A percentile compares a stretch with the other conserved stretches of the same genome.
phyloP scores from a whole-genome alignment of 2,113 vertebrate species.

The Proteles cristata region DNA sequence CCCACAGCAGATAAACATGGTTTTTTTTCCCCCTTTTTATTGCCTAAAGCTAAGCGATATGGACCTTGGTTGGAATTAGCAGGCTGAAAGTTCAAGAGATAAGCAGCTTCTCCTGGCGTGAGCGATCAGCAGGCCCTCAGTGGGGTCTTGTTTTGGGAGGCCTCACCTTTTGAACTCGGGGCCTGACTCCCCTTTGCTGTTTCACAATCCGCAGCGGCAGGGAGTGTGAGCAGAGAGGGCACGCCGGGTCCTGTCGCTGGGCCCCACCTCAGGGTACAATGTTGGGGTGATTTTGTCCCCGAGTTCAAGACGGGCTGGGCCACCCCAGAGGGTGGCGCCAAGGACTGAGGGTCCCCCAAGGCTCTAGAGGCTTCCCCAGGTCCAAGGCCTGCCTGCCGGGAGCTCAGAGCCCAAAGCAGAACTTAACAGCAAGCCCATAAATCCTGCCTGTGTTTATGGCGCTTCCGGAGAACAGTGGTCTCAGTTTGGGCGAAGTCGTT shows the following conservation, averaged over 20 bases:
- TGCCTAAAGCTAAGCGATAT: conserved; percentile 65
- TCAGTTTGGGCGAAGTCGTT: not conserved
- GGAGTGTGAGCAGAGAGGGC: not conserved
- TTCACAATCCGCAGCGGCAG: not conserved
- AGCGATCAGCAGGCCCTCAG: not conserved
- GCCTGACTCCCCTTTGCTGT: not conserved
- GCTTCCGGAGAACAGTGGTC: not conserved
- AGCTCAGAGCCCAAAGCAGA: not conserved
- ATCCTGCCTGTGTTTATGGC: not conserved
- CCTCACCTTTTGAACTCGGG: conserved; percentile 69
- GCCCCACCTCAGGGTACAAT: too few species aligned
- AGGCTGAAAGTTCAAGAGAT: conserved; percentile 87
- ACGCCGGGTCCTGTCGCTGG: accelerated
- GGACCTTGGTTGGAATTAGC: conserved; percentile 63
- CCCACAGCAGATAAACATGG: conserved; percentile 71
- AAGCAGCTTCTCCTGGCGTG: conserved; percentile 79
- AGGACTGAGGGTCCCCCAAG: not conserved
- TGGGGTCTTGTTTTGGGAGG: conserved; percentile 31
- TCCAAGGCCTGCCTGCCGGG: not conserved
- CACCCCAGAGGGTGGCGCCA: too few species aligned
- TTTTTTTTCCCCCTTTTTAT: conserved; percentile 65
- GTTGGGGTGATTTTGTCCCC: not conserved
- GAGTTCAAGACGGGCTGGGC: not conserved
- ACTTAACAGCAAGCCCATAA: accelerated
- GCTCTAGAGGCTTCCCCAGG: not conserved